phyloP scores from a whole-genome alignment of 2,888 invertebrate genomes.

The Lydus trimaculatus region DNA sequence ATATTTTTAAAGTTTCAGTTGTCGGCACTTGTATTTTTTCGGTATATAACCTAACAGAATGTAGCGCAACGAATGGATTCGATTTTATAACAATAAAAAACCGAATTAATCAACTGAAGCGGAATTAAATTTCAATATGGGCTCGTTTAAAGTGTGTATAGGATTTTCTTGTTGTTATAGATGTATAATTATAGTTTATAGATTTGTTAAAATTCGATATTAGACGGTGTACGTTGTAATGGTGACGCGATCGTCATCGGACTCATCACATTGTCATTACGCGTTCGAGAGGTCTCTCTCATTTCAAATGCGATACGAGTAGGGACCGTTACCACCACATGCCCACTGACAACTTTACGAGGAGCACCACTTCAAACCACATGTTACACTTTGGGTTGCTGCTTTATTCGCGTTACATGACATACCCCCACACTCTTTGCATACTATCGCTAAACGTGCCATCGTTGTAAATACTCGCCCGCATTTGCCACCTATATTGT shows the following conservation, averaged over 20 bases:
- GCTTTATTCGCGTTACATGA: conserved; percentile 61
- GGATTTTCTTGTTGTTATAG: neutral
- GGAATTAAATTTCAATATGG: conserved; percentile 22
- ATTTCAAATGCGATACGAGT: conserved; percentile 59
- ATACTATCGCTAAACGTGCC: conserved; percentile 40
- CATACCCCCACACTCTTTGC: conserved; percentile 52
- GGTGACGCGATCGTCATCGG: conserved; percentile 21
- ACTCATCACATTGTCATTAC: conserved; percentile 60
- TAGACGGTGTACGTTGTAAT: conserved; percentile 5
- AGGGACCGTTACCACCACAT: conserved; percentile 61
- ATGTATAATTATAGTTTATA: neutral
- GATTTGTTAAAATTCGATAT: neutral
- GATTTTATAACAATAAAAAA: conserved; percentile 20
- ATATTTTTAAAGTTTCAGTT: neutral
- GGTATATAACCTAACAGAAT: conserved; percentile 18
- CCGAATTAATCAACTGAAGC: conserved; percentile 27
- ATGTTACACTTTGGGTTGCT: conserved; percentile 61
- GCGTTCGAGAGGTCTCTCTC: conserved; percentile 55
- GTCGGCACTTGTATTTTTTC: conserved; percentile 14
- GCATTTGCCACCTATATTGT: conserved; percentile 31
- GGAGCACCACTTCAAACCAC: conserved; percentile 62
- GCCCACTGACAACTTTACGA: conserved; percentile 62
- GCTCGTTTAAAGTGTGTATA: conserved; percentile 17
- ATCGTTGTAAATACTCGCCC: conserved; percentile 32
- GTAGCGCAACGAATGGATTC: conserved; percentile 30